A percentile compares a stretch with the other conserved stretches of the same genome.
These are phyloP conservation scores for Marmota monax DNA, from an alignment of 2,113 vertebrate genomes.

Conservation along the genomic window DNA sequence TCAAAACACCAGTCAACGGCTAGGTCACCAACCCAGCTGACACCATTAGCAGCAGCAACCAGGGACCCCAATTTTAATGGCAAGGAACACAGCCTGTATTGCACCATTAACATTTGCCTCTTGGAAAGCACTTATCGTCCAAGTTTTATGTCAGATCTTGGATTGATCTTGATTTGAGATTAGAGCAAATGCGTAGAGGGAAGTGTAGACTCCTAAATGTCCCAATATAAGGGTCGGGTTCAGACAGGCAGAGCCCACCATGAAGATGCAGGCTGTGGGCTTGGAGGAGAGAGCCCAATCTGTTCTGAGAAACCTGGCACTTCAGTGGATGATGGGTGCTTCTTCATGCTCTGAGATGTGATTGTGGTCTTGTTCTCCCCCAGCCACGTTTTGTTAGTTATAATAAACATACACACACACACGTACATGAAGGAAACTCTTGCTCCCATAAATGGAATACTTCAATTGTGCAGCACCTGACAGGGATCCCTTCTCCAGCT, in stretches of 20 bases:
- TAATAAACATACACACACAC: background rate
- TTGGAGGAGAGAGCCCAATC: background rate
- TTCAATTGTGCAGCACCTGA: background rate
- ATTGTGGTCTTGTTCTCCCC: background rate
- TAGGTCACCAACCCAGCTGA: background rate
- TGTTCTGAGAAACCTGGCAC: background rate
- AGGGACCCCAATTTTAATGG: background rate
- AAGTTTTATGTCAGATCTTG: constrained; percentile 25
- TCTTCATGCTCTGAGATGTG: background rate
- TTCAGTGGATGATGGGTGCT: background rate
- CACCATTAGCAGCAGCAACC: background rate
- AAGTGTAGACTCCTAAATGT: background rate
- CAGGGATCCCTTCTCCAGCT: background rate
- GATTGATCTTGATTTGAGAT: background rate
- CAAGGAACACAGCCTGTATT: background rate
- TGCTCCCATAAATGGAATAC: background rate
- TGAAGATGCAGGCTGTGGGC: background rate
- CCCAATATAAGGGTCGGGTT: background rate
- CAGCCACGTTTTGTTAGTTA: constrained; percentile 51
- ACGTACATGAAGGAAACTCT: background rate
- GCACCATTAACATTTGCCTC: background rate
- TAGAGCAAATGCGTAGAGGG: background rate
- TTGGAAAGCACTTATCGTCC: constrained; percentile 6
- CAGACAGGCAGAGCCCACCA: background rate
- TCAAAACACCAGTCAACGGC: background rate